These are phyloP conservation scores for Lepus townsendii DNA, from an alignment of 2,797 vertebrate species.

Conservation along the genomic window DNA sequence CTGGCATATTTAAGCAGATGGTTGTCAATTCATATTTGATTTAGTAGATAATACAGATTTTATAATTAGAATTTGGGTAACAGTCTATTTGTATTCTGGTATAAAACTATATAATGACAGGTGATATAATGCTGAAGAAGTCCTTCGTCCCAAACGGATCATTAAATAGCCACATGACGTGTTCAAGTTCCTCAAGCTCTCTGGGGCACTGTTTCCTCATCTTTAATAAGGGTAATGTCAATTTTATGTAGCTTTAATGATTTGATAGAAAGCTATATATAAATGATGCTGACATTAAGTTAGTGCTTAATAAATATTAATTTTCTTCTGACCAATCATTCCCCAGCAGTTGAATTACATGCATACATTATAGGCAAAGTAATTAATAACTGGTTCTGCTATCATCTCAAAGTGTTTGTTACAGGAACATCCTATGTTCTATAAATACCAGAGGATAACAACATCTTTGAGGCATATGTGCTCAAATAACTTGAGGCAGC, in stretches of 20 bases:
- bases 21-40: not conserved
- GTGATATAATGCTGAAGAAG: not conserved
- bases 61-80: constrained; percentile 8
- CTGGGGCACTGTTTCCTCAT: not conserved
- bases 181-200: not conserved
- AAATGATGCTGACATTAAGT: constrained; percentile 59
- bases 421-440: constrained; percentile 43
- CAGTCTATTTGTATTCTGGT: not conserved
- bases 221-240: not conserved
- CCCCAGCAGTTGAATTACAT: constrained; percentile 59
- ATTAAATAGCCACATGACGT: not conserved
- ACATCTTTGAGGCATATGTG: constrained; percentile 70
- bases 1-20: not conserved
- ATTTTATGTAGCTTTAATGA: constrained; percentile 20
- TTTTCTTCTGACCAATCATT: constrained; percentile 50
- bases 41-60: not conserved
- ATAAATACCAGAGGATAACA: constrained; percentile 57
- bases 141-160: not conserved
- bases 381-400: constrained; percentile 71
- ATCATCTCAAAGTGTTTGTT: constrained; percentile 66
- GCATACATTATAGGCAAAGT: not conserved
- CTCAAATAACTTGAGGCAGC: constrained; percentile 70
- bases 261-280: constrained; percentile 56
- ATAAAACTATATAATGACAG: not conserved
- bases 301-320: constrained; percentile 72